Percentiles rank a stretch among this genome's conserved stretches.
These are phyloP conservation scores for Ophioderma brevispina DNA, from an alignment of 35 echinoderm and acorn worm genomes.

Conservation along the genomic window DNA sequence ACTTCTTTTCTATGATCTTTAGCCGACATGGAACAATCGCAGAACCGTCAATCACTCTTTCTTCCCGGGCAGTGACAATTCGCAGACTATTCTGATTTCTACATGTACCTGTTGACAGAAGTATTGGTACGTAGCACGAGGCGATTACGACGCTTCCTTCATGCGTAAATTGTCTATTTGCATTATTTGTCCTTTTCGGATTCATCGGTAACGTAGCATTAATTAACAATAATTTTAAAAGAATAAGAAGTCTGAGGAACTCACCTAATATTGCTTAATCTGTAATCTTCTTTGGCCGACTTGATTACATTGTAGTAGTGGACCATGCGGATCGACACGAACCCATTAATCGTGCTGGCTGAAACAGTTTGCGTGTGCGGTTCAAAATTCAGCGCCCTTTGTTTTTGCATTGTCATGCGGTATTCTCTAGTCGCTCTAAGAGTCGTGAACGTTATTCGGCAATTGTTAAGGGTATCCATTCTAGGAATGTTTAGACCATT, in stretches of 20 bases:
- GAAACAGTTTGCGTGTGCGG: slow-evolving; percentile 47
- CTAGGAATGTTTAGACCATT: background rate
- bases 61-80: too few species aligned
- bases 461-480: background rate
- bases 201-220: slow-evolving; percentile 67
- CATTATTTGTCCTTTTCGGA: slow-evolving; percentile 48
- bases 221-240: slow-evolving; percentile 54
- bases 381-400: slow-evolving; percentile 48
- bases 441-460: slow-evolving; percentile 77
- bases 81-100: too few species aligned
- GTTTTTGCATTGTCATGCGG: slow-evolving; percentile 61
- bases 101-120: too few species aligned
- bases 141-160: background rate
- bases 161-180: slow-evolving; percentile 2
- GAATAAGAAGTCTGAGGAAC: slow-evolving; percentile 53
- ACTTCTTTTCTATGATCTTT: too few species aligned
- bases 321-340: slow-evolving; percentile 69
- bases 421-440: slow-evolving; percentile 74
- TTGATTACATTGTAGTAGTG: slow-evolving; percentile 51
- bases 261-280: slow-evolving; percentile 77
- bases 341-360: slow-evolving; percentile 53
- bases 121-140: background rate
- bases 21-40: too few species aligned
- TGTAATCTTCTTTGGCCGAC: slow-evolving; percentile 77
- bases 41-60: too few species aligned